Base-by-base conservation (phyloP, 2,113 vertebrate species). In the Plectropomus leopardus region DNA sequence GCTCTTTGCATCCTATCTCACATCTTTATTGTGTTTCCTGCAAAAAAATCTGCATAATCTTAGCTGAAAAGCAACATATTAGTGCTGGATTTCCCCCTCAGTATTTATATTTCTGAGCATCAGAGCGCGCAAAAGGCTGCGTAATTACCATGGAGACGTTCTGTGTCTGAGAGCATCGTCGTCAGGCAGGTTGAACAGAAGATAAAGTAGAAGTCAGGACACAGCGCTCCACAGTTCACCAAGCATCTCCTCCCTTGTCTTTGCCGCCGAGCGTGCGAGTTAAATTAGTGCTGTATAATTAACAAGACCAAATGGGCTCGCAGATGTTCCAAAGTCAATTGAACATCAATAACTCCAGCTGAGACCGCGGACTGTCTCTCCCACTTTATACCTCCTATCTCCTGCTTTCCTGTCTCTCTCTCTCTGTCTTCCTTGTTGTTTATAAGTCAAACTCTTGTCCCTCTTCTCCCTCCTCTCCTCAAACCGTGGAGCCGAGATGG, bases 311-410 rank as follows among this genome's bases (percentile, higher is more conserved):
- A 91, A 86, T 64, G 75, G 72, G 84, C 84, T 77, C 30, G 54
- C 92, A 87, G 88, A 88, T 94, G 92, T 90, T 89, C 87, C 70
- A 28, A 81, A 88, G 76, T 89, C 88, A 94, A 92, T 88, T 84
- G 86, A 82, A 92, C 86, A 85, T 93, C 89, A 84, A 89, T 90
- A 90, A 90, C 88, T 82, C 74, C 77, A 85, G 78, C 82, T 85
- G 86, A 90, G 86, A 80, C 78, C 80, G 34, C 72, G 76, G 87
- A 78, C 81, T 36, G 30, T 54, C n/a, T 86, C 36, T 80, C 44
- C 58, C 48, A 17, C 61, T 73, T 55, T 55, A 17, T 14, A 7
- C n/a, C 48, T 15, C 54, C n/a, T n/a, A n/a, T 72, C 50, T 24
- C 47, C 47, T 48, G 32, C 24, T 30, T 8, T 30, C 26, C n/a